Evolutionary conservation across 1,140 invertebrate genomes (phyloP), one percentile per base, ranked within the genome.

Genomic region (Berghia stephanieae): DNA sequence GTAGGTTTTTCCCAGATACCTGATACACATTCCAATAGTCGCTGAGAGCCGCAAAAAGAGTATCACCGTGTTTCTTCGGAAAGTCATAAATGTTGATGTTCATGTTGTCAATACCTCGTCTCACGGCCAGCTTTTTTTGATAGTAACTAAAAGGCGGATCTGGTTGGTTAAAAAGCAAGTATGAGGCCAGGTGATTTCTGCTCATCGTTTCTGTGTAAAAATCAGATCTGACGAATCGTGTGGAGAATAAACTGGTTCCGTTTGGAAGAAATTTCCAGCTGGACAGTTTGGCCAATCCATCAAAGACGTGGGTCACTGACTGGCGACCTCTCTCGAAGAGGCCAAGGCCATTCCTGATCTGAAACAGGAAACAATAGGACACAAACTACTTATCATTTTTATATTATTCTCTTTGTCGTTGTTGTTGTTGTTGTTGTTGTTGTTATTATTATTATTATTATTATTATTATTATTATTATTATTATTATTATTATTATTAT

Each of bases 1-100:
- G 46, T 31, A 87, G 75, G 38, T 72, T 78, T 3, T 43, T 40
- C 1, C 77, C 76, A 24, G 82, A 72, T 43, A 87, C 76, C 68
- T 81, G 52, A 68, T 87, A 87, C 5, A 82, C 46, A 43, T 85
- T 85, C 85, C 85, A 86, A 63, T 80, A 82, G 73, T 86, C 86
- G 69, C 78, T 85, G n/a, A 85, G 38, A 18, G 80, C 80, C 36
- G 84, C 75, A 69, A 81, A 86, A 10, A 81, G 75, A 27, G 63
- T 74, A 24, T 18, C 52, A 0, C 73, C 70, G 3, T 75, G 27
- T 1, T 67, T 38, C 27, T 81, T 72, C 3, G 52, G 67, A 38
- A 80, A 79, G 40, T 70, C 70, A 43, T 83, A 82, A 1, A 87
- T 79, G 77, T 87, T 87, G 27, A 85, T 81, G 75, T 85, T 85